These are phyloP conservation scores for Oeneis ivallda DNA, from an alignment of 2,888 invertebrate species.

Conservation along the genomic window DNA sequence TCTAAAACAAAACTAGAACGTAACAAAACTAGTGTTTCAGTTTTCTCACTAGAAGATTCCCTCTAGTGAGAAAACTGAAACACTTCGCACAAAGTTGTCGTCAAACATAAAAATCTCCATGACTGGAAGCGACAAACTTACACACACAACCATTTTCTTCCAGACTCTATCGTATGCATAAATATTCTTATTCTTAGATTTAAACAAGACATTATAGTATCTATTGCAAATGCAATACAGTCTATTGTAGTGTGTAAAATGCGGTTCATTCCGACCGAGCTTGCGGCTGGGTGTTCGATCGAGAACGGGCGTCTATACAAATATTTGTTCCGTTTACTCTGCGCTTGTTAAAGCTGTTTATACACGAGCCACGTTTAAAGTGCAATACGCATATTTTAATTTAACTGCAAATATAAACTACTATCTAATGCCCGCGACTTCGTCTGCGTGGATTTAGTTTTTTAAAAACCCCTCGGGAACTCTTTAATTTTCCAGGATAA, in stretches of 20 bases:
- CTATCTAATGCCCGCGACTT: too few species aligned
- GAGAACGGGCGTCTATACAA: constrained; percentile 41
- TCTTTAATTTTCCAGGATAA: too few species aligned
- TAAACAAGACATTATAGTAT: constrained; percentile 29
- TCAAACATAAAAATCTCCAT: constrained; percentile 33
- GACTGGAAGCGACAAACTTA: constrained; percentile 37
- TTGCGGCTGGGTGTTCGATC: constrained; percentile 35
- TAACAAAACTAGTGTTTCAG: too few species aligned
- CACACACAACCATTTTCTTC: constrained; percentile 37
- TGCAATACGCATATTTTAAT: not conserved
- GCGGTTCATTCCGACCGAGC: constrained; percentile 21
- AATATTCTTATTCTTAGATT: constrained; percentile 32
- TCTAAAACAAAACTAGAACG: not conserved
- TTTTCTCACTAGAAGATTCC: too few species aligned
- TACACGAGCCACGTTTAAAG: constrained; percentile 14
- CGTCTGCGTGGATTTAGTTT: too few species aligned
- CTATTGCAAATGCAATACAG: constrained; percentile 34
- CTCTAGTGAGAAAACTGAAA: constrained; percentile 18
- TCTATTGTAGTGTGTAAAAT: constrained; percentile 31
- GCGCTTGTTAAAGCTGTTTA: constrained; percentile 38
- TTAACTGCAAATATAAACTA: not conserved
- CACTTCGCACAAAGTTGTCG: constrained; percentile 28
- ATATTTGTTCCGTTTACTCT: constrained; percentile 51
- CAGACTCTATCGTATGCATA: constrained; percentile 32
- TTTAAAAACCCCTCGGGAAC: too few species aligned